These are phyloP conservation scores for Aurelia aurita DNA, from an alignment of 30 jellyfish, hydroid and myxozoan species.

Conservation along the genomic window DNA sequence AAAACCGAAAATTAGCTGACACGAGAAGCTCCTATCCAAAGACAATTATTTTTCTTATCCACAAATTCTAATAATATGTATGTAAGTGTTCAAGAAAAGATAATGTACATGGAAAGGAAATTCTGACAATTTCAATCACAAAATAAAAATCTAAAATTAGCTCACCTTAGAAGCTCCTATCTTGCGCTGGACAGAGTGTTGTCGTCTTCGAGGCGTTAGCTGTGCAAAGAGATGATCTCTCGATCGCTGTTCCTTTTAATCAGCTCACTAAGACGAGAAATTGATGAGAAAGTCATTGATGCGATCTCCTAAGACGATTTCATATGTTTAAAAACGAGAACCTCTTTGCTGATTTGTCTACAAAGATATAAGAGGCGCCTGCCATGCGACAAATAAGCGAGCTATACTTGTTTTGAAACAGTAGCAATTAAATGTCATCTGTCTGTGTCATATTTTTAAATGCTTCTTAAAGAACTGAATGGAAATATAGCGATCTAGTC, in stretches of 20 bases:
- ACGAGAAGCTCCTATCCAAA: too few species aligned
- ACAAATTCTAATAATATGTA: too few species aligned
- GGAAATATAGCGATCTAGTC: too few species aligned
- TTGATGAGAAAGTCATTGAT: slow-evolving; percentile 53
- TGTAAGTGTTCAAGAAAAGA: too few species aligned
- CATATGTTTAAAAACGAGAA: slow-evolving; percentile 30
- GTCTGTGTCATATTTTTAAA: too few species aligned
- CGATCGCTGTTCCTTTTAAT: slow-evolving; percentile 54
- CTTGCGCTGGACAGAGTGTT: neutral
- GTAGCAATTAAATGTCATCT: slow-evolving; percentile 19
- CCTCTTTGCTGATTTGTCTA: slow-evolving; percentile 20
- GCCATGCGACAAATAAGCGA: slow-evolving; percentile 18
- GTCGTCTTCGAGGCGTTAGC: slow-evolving; percentile 29
- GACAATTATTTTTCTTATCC: too few species aligned
- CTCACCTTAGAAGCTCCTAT: too few species aligned
- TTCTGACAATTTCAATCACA: too few species aligned
- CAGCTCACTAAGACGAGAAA: slow-evolving; percentile 27
- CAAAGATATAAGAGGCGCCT: slow-evolving; percentile 57
- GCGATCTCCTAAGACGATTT: slow-evolving; percentile 54
- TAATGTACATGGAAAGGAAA: too few species aligned
- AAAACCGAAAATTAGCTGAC: too few species aligned
- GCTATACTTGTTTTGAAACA: neutral
- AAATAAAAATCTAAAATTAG: too few species aligned
- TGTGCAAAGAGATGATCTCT: slow-evolving; percentile 56
- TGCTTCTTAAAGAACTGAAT: too few species aligned